A percentile compares a stretch with the other conserved stretches of the same genome.
Evolutionary conservation across 1,140 invertebrate genomes (phyloP).

Genomic region (Drosophila ironensis): DNA sequence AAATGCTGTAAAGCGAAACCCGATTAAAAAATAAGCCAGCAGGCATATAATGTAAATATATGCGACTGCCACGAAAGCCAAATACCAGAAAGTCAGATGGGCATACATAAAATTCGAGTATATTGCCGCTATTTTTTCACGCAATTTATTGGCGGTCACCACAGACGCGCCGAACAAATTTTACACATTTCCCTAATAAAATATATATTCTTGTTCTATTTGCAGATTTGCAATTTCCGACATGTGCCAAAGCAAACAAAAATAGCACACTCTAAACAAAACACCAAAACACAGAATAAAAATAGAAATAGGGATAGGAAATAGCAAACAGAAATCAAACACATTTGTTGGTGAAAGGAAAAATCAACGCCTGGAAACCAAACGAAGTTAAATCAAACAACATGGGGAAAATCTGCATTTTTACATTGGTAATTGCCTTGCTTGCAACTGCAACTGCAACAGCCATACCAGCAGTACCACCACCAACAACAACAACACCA

Average conservation of each 20-base stretch:
- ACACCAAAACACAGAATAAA: constrained; percentile 2
- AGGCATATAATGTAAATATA: constrained; percentile 36
- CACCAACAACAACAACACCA: constrained; percentile 8
- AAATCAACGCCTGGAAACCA: neutral
- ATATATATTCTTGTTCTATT: constrained; percentile 13
- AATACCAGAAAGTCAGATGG: constrained; percentile 25
- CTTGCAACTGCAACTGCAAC: constrained; percentile 24
- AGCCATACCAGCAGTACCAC: constrained; percentile 7
- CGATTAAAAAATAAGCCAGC: constrained; percentile 27
- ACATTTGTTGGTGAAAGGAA: neutral
- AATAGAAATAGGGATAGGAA: neutral
- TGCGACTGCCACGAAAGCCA: constrained; percentile 24
- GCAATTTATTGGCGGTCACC: constrained; percentile 1
- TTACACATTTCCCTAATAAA: constrained; percentile 13
- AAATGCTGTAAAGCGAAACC: constrained; percentile 22
- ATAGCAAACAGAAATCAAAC: constrained; percentile 4
- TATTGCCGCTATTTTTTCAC: constrained; percentile 5
- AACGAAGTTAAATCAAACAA: constrained; percentile 26
- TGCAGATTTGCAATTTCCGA: constrained; percentile 22
- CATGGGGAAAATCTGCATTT: constrained; percentile 74
- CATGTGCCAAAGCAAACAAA: constrained; percentile 26
- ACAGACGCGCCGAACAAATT: neutral
- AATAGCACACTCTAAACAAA: too few relatives aligned
- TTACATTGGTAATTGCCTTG: constrained; percentile 67
- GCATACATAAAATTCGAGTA: constrained; percentile 17